These are phyloP conservation scores for Brachionus paranguensis DNA, from an alignment of 1,140 invertebrate genomes.

Conservation along the genomic window DNA sequence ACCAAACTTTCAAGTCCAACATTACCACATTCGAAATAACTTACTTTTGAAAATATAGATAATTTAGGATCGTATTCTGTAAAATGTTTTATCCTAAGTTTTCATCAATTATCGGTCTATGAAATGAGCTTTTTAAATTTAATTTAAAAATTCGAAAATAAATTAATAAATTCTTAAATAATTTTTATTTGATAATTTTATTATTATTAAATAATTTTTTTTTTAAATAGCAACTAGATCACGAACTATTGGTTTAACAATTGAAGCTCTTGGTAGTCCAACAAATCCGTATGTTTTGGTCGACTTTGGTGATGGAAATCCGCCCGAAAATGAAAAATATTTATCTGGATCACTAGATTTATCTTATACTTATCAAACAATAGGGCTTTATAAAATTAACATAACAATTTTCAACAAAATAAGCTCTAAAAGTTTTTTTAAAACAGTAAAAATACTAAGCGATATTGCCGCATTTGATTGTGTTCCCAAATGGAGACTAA, in stretches of 20 bases:
- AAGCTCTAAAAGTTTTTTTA: neutral
- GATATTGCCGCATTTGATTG: neutral
- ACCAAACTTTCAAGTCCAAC: too few species aligned
- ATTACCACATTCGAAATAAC: too few species aligned
- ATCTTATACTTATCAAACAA: neutral
- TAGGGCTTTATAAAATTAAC: neutral
- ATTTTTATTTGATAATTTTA: too few species aligned
- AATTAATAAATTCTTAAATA: neutral
- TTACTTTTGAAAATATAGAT: too few species aligned
- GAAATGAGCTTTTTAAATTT: neutral
- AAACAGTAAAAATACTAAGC: neutral
- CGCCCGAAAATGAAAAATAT: neutral
- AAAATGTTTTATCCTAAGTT: too few species aligned
- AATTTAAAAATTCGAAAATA: neutral
- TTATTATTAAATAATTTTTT: too few species aligned
- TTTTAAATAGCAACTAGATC: neutral
- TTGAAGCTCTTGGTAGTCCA: neutral
- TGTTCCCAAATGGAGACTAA: neutral
- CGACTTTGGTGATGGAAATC: constrained; percentile 4
- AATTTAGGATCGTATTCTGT: too few species aligned
- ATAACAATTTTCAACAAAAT: constrained; percentile 11
- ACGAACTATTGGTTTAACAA: neutral
- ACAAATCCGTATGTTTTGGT: neutral
- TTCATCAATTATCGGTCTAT: too few species aligned
- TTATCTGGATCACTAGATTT: neutral